Evolutionary conservation across 1,140 invertebrate species (phyloP).

Genomic region (Physella acuta): DNA sequence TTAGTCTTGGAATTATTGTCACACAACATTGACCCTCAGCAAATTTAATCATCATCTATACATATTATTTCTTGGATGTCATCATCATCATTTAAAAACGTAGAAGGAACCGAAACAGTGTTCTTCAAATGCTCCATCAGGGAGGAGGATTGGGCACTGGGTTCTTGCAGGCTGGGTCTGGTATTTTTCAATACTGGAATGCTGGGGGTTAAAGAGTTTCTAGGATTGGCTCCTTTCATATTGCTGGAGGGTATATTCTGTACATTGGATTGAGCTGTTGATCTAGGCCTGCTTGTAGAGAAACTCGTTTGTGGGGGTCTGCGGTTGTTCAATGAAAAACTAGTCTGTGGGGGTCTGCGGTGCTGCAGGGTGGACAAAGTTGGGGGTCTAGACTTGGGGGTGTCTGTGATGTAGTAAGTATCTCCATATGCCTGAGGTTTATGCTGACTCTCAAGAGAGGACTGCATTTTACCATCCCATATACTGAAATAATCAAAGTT

Average conservation of each 20-base stretch:
- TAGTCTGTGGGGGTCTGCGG: not conserved
- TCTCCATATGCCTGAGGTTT: not conserved
- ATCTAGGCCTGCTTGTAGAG: not conserved
- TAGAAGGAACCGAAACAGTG: not conserved
- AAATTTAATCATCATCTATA: constrained; percentile 21
- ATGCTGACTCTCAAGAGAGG: not conserved
- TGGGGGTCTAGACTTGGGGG: not conserved
- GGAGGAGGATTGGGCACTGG: too few species aligned
- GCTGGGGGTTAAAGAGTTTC: too few species aligned
- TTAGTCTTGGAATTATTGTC: too few species aligned
- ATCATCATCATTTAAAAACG: not conserved
- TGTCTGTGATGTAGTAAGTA: not conserved
- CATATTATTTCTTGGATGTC: constrained; percentile 21
- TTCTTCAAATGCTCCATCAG: not conserved
- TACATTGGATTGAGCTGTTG: too few species aligned
- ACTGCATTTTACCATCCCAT: constrained; percentile 1
- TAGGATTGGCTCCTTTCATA: too few species aligned
- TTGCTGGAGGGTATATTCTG: too few species aligned
- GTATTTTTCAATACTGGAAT: too few species aligned
- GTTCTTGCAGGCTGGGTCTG: too few species aligned
- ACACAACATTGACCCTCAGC: not conserved
- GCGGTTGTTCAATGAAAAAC: not conserved
- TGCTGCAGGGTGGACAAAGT: not conserved
- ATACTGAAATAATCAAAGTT: constrained; percentile 18
- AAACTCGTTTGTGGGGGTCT: not conserved